Conservation (phyloP, 2,888 invertebrate species). For the Synanthedon vespiformis region DNA sequence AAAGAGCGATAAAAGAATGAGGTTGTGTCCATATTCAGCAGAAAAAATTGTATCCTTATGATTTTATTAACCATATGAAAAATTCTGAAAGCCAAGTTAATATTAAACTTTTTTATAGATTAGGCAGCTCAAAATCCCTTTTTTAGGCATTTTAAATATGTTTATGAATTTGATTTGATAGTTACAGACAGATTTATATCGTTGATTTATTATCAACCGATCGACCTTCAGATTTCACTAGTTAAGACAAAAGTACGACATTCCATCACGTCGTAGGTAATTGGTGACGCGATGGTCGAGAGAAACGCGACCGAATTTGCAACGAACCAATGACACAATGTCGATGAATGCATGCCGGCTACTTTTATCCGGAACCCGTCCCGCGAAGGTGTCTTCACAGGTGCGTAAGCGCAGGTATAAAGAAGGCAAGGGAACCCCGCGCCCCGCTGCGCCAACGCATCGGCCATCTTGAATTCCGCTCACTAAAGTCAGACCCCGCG, state of each 20-base stretch:
- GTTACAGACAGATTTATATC: no score
- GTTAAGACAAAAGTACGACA: conserved; percentile 41
- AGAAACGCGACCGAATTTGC: conserved; percentile 67
- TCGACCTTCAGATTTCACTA: conserved; percentile 62
- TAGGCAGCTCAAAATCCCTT: no score
- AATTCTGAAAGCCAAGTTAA: no score
- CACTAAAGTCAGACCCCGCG: conserved; percentile 55
- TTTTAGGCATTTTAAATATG: no score
- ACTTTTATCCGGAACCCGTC: conserved; percentile 14
- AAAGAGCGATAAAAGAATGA: no score
- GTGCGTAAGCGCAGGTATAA: conserved; percentile 58
- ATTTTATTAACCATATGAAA: no score
- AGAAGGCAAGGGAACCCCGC: conserved; percentile 9
- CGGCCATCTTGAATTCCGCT: conserved; percentile 68
- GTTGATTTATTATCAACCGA: conserved; percentile 26
- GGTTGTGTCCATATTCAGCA: no score
- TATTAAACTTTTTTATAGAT: no score
- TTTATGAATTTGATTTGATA: no score
- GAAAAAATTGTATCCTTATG: no score
- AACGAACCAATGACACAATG: conserved; percentile 62
- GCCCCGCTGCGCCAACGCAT: conserved; percentile 13
- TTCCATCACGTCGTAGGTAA: conserved; percentile 46
- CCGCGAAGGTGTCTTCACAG: conserved; percentile 45
- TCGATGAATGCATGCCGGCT: conserved; percentile 56
- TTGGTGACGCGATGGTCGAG: conserved; percentile 34